Conservation (phyloP, 2,888 invertebrate species). For the Calameuta filiformis region DNA sequence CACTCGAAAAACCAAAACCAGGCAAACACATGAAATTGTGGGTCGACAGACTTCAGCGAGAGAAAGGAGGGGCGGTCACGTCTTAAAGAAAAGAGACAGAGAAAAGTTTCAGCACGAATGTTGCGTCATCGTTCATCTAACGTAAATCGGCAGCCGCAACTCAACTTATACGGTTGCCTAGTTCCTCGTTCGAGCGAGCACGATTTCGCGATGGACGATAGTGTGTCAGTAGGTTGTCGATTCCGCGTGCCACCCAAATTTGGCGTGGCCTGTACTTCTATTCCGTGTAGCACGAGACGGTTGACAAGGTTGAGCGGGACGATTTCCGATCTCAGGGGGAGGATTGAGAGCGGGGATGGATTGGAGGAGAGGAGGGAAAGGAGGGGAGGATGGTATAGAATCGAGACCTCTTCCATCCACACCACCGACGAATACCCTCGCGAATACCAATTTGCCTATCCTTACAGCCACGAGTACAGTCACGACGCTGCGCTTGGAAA, state of each 20-base stretch:
- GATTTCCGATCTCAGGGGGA: conserved; percentile 1
- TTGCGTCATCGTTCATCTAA: conserved; percentile 8
- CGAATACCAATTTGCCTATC: not conserved
- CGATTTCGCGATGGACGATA: conserved; percentile 38
- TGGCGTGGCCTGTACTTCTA: conserved; percentile 27
- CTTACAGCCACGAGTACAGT: not conserved
- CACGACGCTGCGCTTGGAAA: not conserved
- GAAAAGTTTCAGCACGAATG: not conserved
- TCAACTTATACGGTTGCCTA: conserved; percentile 27
- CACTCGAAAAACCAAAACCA: too few relatives aligned
- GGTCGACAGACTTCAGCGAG: not conserved
- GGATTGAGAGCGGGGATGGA: conserved; percentile 9
- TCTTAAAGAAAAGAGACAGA: too few relatives aligned
- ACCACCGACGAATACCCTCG: not conserved
- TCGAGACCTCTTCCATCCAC: not conserved
- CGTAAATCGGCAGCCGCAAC: not conserved
- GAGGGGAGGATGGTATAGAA: conserved; percentile 13
- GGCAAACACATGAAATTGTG: too few relatives aligned
- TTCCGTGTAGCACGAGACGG: not conserved
- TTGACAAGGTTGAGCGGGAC: not conserved
- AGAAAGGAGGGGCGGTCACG: not conserved
- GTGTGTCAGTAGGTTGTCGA: conserved; percentile 51
- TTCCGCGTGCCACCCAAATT: conserved; percentile 54
- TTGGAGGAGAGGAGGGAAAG: conserved; percentile 10
- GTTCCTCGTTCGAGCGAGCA: conserved; percentile 35